Percentiles rank a stretch among this genome's conserved stretches.
Evolutionary conservation across 2,888 invertebrate genomes (phyloP).

Genomic region (Watsonalla binaria): DNA sequence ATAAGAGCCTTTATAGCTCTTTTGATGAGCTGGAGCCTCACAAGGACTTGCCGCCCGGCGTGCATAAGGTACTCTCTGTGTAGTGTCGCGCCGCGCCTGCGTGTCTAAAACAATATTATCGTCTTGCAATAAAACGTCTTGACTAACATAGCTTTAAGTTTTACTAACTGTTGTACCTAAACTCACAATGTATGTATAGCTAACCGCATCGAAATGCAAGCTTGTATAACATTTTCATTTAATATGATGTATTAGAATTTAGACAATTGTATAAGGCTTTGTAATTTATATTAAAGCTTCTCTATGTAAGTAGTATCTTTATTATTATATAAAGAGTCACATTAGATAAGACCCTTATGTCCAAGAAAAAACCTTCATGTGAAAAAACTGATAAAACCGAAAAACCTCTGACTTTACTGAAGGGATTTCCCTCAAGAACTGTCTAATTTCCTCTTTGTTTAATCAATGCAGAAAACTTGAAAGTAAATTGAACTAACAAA

Average conservation of each 20-base stretch:
- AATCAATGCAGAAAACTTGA: no score
- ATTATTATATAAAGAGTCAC: background rate
- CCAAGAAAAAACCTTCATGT: no score
- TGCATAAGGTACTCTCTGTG: conserved; percentile 63
- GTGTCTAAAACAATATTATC: conserved; percentile 10
- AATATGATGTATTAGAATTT: background rate
- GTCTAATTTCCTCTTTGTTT: no score
- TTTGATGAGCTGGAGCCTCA: conserved; percentile 67
- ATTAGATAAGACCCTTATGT: no score
- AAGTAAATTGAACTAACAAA: no score
- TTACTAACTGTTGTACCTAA: conserved; percentile 4
- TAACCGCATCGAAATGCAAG: conserved; percentile 5
- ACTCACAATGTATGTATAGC: conserved; percentile 18
- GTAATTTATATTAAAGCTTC: background rate
- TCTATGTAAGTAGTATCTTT: conserved; percentile 10
- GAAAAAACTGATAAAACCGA: no score
- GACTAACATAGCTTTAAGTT: conserved; percentile 27
- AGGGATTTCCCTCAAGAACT: no score
- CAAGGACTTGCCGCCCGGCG: conserved; percentile 57
- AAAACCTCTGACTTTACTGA: no score
- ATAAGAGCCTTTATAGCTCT: conserved; percentile 65
- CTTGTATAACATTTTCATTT: background rate
- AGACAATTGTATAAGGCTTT: background rate
- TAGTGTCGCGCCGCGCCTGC: conserved; percentile 24
- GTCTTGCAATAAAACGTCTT: conserved; percentile 9